Evolutionary conservation across 2,797 vertebrate genomes (phyloP).

Genomic region (Rhynchotus rufescens): DNA sequence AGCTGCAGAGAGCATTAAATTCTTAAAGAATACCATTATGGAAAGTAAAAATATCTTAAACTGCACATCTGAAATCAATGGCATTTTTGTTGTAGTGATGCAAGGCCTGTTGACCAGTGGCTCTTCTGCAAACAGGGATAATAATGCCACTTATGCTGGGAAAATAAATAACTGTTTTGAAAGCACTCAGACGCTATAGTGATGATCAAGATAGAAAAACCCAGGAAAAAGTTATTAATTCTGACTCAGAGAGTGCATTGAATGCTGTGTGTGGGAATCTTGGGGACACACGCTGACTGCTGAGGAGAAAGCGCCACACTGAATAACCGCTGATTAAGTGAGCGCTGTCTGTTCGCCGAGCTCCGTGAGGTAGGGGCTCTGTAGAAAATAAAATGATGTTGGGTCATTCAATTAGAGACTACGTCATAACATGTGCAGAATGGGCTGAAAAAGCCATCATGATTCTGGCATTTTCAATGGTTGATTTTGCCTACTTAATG

Average conservation of each 20-base stretch:
- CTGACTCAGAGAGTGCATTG: background rate
- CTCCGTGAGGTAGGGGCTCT: background rate
- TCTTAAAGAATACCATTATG: background rate
- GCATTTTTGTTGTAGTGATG: background rate
- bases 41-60: background rate
- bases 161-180: background rate
- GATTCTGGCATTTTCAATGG: rapidly evolving
- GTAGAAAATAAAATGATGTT: background rate
- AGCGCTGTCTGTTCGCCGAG: background rate
- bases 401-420: background rate
- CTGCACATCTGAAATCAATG: background rate
- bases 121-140: background rate
- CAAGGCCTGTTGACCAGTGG: background rate
- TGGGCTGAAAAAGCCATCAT: background rate
- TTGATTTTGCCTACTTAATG: background rate
- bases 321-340: background rate
- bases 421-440: background rate
- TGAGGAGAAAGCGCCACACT: background rate
- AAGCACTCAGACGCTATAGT: background rate
- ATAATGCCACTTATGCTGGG: background rate
- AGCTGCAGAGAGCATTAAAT: background rate
- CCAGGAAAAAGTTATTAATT: background rate
- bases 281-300: background rate
- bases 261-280: background rate
- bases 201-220: background rate